Evolutionary conservation across 2,888 invertebrate species (phyloP).

Genomic region (Netelia melanura): DNA sequence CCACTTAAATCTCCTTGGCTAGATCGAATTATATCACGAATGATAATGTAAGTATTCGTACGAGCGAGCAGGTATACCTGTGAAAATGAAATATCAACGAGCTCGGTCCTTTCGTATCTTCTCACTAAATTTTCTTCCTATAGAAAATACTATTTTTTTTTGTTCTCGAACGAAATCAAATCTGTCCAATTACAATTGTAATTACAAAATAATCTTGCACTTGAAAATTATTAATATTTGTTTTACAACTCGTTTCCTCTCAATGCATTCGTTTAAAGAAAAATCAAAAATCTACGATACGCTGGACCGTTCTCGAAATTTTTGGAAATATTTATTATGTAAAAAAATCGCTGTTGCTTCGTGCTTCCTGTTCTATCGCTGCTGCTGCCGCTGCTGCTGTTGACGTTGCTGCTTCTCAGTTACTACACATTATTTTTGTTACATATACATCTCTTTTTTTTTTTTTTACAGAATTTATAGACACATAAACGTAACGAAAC

Average conservation of each 20-base stretch:
- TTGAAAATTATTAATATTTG: too few species aligned
- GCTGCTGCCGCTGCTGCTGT: slow-evolving; percentile 55
- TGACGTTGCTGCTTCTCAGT: slow-evolving; percentile 34
- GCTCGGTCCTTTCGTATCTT: slow-evolving; percentile 32
- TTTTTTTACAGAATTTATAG: neutral
- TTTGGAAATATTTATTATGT: slow-evolving; percentile 15
- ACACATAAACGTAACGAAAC: neutral
- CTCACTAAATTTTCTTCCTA: neutral
- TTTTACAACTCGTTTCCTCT: neutral
- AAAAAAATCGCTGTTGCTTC: slow-evolving; percentile 54
- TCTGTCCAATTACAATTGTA: too few species aligned
- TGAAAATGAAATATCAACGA: slow-evolving; percentile 1
- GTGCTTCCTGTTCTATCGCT: slow-evolving; percentile 62
- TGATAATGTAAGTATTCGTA: slow-evolving; percentile 61
- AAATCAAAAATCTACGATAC: slow-evolving; percentile 35
- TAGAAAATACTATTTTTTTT: slow-evolving; percentile 1
- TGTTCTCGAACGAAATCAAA: neutral
- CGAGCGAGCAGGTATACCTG: slow-evolving; percentile 22
- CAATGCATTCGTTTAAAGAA: slow-evolving; percentile 40
- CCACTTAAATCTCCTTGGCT: slow-evolving; percentile 53
- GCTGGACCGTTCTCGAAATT: slow-evolving; percentile 34
- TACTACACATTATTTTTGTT: neutral
- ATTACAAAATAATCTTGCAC: too few species aligned
- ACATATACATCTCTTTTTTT: neutral
- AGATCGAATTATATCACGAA: slow-evolving; percentile 43